Evolutionary conservation across 2,113 vertebrate genomes (phyloP), one percentile per base, ranked within the genome.

Genomic region (Lampris incognitus): DNA sequence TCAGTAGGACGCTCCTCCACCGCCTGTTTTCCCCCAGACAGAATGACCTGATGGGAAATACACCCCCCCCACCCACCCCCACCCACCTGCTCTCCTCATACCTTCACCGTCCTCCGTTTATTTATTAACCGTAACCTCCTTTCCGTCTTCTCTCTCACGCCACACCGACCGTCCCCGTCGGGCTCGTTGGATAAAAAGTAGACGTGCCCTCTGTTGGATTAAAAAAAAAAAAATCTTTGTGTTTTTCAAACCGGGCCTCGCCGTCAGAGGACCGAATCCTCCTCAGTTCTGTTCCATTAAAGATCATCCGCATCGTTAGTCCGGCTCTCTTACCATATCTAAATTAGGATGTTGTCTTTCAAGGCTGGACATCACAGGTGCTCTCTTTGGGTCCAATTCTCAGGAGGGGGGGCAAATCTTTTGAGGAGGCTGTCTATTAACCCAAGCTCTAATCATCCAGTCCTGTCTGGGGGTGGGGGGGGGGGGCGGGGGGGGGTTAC

Each of bases 381-480:
- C 79, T 85, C 79, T 83, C 88, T 74, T 60, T 82, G 87, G 87
- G 85, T 88, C 91, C 69, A 86, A 77, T 84, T 89, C 91, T 87
- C 88, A 41, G 74, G 85, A 85, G 87, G 72, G 72, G 66, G 66
- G 24, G 24, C 24, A 83, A 77, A 84, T 92, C 89, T 90, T 24
- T 91, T 92, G 91, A 92, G 91, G 87, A 92, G 87, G 72, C 85
- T 85, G 86, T 83, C 87, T 90, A 88, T 91, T 92, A 92, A 90
- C 91, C 88, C 86, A 0, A 56, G 75, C 89, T 92, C 90, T 93
- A 93, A 92, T 93, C 88, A 92, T 90, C 64, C 76, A 86, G 85
- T 90, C 91, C 24, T 24, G 24, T 24, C 24, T 24, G 24, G 24
- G 24, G 24, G 24, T n/a, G n/a, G n/a, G n/a, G n/a, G n/a, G n/a